Base-by-base conservation (phyloP, 2,888 invertebrate species). In the Drosophila planitibia region DNA sequence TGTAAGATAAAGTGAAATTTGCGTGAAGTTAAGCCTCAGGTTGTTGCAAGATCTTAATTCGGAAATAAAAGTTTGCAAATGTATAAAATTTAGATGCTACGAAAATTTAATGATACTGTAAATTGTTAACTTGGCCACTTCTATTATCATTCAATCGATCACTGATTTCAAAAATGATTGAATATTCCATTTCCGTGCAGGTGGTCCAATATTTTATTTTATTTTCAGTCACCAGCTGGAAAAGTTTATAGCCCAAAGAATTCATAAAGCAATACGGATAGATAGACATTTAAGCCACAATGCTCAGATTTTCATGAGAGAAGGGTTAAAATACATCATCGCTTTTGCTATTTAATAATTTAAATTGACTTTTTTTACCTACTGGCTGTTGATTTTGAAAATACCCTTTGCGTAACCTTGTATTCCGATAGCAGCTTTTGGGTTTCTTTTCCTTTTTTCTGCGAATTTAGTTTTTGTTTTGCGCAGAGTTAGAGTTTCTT, bases 261-360 rank as follows among this genome's bases (percentile, higher is more conserved):
- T 37, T 35, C 14, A 16, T 37, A 16, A 16, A 37, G 37, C 37
- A 37, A 16, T 37, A 16, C 16, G 16, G 1, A 37, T 37, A 37
- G 2, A 16, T 37, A 16, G 16, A 37, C 16, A 37, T 37, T 37
- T 37, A 37, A 37, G 6, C 3, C 37, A 37, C 16, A 37, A 37
- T 6, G 16, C 16, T 37, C 16, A 2, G 6, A 65, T 73, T 81
- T 82, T 85, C 73, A 47, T 52, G 33, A 53, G 28, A 68, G 65
- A 81, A 73, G 69, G 65, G 65, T 80, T 76, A 64, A 74, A 62
- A 12, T 75, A 70, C 63, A 58, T 55, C 70, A 72, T 79, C 76
- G 87, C 76, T 79, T 74, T 83, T 69, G 60, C 88, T 87, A 79
- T 90, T 88, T 88, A 88, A 87, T 88, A 85, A 87, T 88, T 87